These are phyloP conservation scores for Amblyopsis hoosieri DNA, from an alignment of 2,797 vertebrate species.

Conservation along the genomic window DNA sequence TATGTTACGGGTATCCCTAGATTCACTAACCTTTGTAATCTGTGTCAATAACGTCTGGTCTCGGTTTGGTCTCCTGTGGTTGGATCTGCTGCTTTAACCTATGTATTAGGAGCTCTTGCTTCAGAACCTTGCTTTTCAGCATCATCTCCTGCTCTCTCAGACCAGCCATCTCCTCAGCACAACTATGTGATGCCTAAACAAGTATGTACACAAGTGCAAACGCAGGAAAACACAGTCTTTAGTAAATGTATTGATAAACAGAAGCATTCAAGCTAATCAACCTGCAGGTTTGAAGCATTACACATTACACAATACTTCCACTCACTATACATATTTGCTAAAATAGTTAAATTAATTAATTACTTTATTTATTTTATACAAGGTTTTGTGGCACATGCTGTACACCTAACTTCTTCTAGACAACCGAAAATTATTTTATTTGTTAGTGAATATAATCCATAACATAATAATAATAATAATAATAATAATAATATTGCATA, in stretches of 20 bases:
- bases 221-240: background rate
- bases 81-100: slow-evolving; percentile 73
- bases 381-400: too few relatives aligned
- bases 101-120: slow-evolving; percentile 78
- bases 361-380: too few relatives aligned
- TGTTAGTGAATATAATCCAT: too few relatives aligned
- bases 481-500: too few relatives aligned
- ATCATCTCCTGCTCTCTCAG: slow-evolving; percentile 79
- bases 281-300: background rate
- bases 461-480: too few relatives aligned
- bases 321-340: too few relatives aligned
- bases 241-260: slow-evolving; percentile 11
- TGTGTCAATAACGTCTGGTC: slow-evolving; percentile 30
- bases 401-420: too few relatives aligned
- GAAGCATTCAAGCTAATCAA: background rate
- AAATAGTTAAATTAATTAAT: too few relatives aligned
- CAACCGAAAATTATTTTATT: too few relatives aligned
- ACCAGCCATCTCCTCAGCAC: slow-evolving; percentile 74
- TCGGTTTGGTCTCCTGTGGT: slow-evolving; percentile 17
- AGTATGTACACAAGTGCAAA: slow-evolving; percentile 10
- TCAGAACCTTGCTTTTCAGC: slow-evolving; percentile 79
- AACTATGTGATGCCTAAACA: slow-evolving; percentile 77
- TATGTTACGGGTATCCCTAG: too few relatives aligned
- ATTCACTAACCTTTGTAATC: slow-evolving; percentile 52
- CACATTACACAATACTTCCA: background rate